Conservation (phyloP, 35 echinoderm and acorn worm genomes). For the Eucidaris tribuloides region DNA sequence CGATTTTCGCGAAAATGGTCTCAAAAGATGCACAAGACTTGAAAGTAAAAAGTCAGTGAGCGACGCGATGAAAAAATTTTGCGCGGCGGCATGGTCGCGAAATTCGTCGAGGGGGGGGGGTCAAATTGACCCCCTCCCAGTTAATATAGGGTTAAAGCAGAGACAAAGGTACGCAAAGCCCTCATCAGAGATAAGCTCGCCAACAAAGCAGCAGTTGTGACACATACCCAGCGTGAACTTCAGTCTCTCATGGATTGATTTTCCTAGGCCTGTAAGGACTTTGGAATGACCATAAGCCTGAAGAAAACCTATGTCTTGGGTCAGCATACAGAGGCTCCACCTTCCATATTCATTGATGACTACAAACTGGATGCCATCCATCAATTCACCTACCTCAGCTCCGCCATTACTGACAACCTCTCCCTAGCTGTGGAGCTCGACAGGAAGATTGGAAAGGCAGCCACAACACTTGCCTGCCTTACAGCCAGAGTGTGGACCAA, state of each 20-base stretch:
- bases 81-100: no score
- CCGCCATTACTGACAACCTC: not conserved
- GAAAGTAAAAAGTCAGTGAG: no score
- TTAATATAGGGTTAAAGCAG: no score
- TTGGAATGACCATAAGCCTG: slow-evolving; percentile 53
- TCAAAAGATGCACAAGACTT: no score
- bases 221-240: not conserved
- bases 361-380: not conserved
- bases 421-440: slow-evolving; percentile 12
- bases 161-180: no score
- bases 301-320: slow-evolving; percentile 41
- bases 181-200: not conserved
- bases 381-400: not conserved
- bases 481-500: slow-evolving; percentile 45
- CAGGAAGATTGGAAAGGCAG: not conserved
- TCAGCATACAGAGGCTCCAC: not conserved
- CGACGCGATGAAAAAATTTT: no score
- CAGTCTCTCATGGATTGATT: slow-evolving; percentile 17
- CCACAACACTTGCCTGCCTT: slow-evolving; percentile 4
- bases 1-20: no score
- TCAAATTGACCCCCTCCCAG: no score
- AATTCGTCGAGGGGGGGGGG: no score
- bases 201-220: not conserved
- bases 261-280: slow-evolving; percentile 47
- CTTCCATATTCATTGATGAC: not conserved